Conservation (phyloP, 2,888 invertebrate genomes). For the Eledona agricola region DNA sequence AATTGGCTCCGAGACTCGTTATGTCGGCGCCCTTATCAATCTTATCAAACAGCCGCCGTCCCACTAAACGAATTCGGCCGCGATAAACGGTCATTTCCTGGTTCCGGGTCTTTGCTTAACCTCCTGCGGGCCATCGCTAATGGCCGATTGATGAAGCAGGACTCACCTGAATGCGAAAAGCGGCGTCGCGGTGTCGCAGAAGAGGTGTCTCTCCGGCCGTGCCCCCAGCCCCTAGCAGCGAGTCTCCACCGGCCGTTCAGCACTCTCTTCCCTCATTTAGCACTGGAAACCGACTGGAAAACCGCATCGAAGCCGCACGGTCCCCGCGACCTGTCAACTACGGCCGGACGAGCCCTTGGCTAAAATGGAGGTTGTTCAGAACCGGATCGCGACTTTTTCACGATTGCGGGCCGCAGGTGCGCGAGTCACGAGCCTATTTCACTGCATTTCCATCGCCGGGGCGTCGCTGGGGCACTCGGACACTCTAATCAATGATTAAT, state of each 20-base stretch:
- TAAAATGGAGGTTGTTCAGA: slow-evolving; percentile 51
- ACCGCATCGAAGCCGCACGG: slow-evolving; percentile 42
- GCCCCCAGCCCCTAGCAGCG: slow-evolving; percentile 22
- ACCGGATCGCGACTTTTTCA: slow-evolving; percentile 15
- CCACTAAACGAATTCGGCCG: slow-evolving; percentile 1
- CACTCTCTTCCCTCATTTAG: slow-evolving; percentile 6
- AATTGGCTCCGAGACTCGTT: no score
- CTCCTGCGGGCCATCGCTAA: neutral
- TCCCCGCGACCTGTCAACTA: slow-evolving; percentile 46
- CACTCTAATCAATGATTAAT: slow-evolving; percentile 61
- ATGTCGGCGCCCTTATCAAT: no score
- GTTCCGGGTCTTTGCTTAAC: slow-evolving; percentile 1
- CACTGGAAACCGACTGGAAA: slow-evolving; percentile 23
- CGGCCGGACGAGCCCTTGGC: slow-evolving; percentile 51
- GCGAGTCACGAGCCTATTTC: slow-evolving; percentile 29
- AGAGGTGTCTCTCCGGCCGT: slow-evolving; percentile 1
- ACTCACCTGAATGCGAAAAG: slow-evolving; percentile 7
- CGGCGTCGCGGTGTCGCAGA: slow-evolving; percentile 9
- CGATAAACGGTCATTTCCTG: slow-evolving; percentile 5
- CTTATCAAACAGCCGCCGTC: no score
- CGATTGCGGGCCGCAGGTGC: slow-evolving; percentile 13
- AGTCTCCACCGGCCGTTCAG: slow-evolving; percentile 7
- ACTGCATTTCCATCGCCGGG: slow-evolving; percentile 43
- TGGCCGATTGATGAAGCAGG: slow-evolving; percentile 1
- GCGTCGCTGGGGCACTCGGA: slow-evolving; percentile 42